Evolutionary conservation across 2,113 vertebrate genomes (phyloP).

Genomic region (Romanogobio albipinnatus): DNA sequence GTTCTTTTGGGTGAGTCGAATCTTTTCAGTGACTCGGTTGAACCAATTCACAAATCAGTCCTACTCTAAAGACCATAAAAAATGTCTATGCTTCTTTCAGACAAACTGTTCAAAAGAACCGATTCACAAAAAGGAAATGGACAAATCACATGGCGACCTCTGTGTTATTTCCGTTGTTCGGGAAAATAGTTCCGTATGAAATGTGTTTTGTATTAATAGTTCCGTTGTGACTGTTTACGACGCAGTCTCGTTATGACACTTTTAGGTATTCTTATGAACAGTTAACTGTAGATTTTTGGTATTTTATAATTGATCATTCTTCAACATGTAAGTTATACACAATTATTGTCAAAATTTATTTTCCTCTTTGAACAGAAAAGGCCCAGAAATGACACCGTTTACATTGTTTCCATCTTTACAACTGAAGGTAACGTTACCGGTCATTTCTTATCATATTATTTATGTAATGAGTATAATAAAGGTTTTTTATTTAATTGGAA

Average conservation of each 20-base stretch:
- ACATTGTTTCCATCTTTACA: not conserved
- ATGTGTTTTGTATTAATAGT: slow-evolving; percentile 23
- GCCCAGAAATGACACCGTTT: slow-evolving; percentile 1
- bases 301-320: not conserved
- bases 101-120: slow-evolving; percentile 2
- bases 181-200: slow-evolving; percentile 55
- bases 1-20: not conserved
- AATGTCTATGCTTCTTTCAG: not conserved
- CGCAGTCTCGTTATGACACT: not conserved
- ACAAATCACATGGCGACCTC: slow-evolving; percentile 68
- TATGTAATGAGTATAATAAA: not conserved
- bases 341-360: not conserved
- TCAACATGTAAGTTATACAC: not conserved
- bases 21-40: not conserved
- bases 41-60: not conserved
- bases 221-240: slow-evolving; percentile 36
- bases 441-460: not conserved
- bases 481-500: not conserved
- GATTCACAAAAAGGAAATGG: slow-evolving; percentile 7
- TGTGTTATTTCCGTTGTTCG: slow-evolving; percentile 66
- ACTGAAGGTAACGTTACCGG: not conserved
- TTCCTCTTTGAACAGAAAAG: not conserved
- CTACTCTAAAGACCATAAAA: not conserved
- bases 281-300: not conserved
- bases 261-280: not conserved